Evolutionary conservation across 2,888 invertebrate species (phyloP).

Genomic region (Melinaea marsaeus): DNA sequence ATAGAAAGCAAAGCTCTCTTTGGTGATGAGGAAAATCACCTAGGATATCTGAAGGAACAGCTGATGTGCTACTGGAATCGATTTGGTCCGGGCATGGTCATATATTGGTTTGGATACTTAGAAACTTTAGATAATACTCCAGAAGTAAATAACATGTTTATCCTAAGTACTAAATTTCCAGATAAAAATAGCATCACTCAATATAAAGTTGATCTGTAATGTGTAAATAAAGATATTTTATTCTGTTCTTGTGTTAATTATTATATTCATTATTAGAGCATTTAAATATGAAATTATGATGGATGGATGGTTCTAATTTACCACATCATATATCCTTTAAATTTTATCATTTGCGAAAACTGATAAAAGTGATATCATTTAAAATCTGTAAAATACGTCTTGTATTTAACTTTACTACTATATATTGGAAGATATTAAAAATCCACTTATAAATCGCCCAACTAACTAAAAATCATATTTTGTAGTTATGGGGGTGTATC

Average conservation of each 20-base stretch:
- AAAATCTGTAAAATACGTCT: too few species aligned
- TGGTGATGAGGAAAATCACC: conserved; percentile 89
- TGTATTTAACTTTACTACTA: too few species aligned
- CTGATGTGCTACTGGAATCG: conserved; percentile 94
- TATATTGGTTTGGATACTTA: conserved; percentile 96
- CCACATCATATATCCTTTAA: too few species aligned
- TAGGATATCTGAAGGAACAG: conserved; percentile 89
- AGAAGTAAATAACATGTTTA: conserved; percentile 80
- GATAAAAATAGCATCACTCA: conserved; percentile 67
- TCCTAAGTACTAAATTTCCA: conserved; percentile 76
- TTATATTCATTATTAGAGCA: not conserved
- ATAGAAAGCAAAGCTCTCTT: conserved; percentile 98
- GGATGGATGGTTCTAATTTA: too few species aligned
- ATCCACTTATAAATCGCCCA: too few species aligned
- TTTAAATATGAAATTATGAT: not conserved
- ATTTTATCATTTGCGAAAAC: too few species aligned
- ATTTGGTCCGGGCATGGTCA: conserved; percentile 95
- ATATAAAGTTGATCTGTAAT: conserved; percentile 55
- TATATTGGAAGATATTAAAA: too few species aligned
- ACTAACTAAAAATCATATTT: too few species aligned
- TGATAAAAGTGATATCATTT: too few species aligned
- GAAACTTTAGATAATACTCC: conserved; percentile 83
- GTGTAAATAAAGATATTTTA: not conserved
- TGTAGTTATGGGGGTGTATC: too few species aligned
- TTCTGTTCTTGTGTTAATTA: not conserved